Conservation (phyloP, 2,888 invertebrate genomes). For the Drosophila kanekoi region DNA sequence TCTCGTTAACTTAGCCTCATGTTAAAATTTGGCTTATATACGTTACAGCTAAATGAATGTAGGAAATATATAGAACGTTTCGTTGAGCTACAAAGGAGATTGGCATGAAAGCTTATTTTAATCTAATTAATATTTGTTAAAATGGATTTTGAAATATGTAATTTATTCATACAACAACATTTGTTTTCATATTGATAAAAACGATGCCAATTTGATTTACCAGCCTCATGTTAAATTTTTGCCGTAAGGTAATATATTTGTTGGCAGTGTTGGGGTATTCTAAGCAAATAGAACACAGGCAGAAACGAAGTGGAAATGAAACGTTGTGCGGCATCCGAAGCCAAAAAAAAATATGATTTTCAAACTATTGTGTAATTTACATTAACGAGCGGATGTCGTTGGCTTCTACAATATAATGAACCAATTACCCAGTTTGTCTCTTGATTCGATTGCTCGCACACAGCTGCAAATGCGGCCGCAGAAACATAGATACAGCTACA, state of each 20-base stretch:
- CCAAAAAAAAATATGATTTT: constrained; percentile 33
- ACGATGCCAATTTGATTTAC: neutral
- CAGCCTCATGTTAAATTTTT: neutral
- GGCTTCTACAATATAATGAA: constrained; percentile 77
- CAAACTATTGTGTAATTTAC: constrained; percentile 79
- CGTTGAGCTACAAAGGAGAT: no score
- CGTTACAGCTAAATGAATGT: no score
- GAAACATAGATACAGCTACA: constrained; percentile 23
- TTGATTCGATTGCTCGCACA: constrained; percentile 75
- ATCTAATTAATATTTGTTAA: no score
- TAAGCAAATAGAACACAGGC: neutral
- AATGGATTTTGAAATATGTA: no score
- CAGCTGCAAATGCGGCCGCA: constrained; percentile 18
- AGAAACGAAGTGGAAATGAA: neutral
- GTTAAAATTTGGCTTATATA: no score
- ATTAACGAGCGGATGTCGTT: constrained; percentile 78
- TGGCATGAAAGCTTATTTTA: no score
- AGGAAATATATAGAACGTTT: no score
- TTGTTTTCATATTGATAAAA: no score
- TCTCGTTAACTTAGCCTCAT: no score
- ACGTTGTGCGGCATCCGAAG: constrained; percentile 2
- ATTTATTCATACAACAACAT: no score
- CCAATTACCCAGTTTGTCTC: constrained; percentile 80
- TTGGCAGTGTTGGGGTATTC: neutral
- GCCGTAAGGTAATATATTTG: neutral